Percentiles rank a stretch among this genome's conserved stretches.
Conservation (phyloP, 2,888 invertebrate species). For the Pterobdella sp. region DNA sequence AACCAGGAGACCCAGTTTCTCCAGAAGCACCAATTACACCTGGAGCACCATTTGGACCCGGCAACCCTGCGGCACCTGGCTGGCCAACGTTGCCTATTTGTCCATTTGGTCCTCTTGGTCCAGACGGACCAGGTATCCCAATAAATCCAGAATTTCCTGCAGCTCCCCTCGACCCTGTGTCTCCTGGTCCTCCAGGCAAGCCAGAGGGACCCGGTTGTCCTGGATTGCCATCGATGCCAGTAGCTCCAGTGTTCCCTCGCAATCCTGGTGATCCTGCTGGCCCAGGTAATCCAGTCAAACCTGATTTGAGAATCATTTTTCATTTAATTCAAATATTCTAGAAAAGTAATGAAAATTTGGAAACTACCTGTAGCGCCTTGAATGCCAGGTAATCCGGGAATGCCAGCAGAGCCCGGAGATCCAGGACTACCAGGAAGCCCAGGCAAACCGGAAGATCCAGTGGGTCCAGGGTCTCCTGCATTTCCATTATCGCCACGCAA, state of each 20-base stretch:
- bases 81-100: conserved; percentile 4
- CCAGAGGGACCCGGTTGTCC: conserved; percentile 13
- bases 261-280: conserved; percentile 10
- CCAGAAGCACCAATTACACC: conserved; percentile 27
- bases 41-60: conserved; percentile 14
- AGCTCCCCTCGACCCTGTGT: neutral
- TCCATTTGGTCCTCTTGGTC: neutral
- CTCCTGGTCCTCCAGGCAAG: neutral
- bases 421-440: conserved; percentile 10
- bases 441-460: conserved; percentile 6
- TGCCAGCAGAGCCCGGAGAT: neutral
- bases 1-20: conserved; percentile 28
- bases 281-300: neutral
- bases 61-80: neutral
- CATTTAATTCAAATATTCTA: too few relatives aligned
- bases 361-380: conserved; percentile 2
- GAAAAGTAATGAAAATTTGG: too few relatives aligned
- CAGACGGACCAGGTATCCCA: neutral
- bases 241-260: neutral
- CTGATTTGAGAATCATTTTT: too few relatives aligned
- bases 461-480: conserved; percentile 2
- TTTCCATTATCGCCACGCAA: neutral
- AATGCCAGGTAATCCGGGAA: neutral
- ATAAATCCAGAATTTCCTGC: neutral
- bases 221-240: conserved; percentile 3